Conservation (phyloP, 2,797 vertebrate genomes). For the Corythornis leucogaster region DNA sequence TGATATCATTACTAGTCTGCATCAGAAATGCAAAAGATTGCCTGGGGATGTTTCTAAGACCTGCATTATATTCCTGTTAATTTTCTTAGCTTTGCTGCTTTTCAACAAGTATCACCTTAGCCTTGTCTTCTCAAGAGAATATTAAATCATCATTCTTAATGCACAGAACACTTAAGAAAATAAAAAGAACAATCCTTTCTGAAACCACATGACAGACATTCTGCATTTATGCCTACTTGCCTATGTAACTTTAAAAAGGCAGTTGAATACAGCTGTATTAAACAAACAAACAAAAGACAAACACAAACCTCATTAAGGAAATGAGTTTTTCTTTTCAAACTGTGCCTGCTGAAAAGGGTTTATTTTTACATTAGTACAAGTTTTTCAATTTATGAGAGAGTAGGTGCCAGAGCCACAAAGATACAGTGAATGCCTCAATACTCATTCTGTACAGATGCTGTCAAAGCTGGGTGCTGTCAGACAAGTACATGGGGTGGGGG, state of each 20-base stretch:
- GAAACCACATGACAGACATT: background rate
- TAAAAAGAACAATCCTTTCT: background rate
- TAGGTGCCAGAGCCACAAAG: background rate
- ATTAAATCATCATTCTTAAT: background rate
- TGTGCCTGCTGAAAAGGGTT: fast-evolving
- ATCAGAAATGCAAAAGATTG: background rate
- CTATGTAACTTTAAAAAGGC: background rate
- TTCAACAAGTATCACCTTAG: background rate
- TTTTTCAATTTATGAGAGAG: background rate
- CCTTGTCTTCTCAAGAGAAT: background rate
- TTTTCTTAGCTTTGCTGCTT: background rate
- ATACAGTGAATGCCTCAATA: background rate
- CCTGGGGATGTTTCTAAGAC: background rate
- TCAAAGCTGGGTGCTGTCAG: background rate
- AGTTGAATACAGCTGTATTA: background rate
- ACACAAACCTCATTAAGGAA: background rate
- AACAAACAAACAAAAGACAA: background rate
- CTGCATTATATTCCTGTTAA: background rate
- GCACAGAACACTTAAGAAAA: background rate
- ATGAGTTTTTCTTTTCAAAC: background rate
- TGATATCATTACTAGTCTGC: background rate
- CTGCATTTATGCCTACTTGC: background rate
- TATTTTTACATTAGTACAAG: background rate
- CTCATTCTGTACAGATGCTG: background rate
- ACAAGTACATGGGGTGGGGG: background rate